Evolutionary conservation across 2,113 vertebrate species (phyloP).

Genomic region (Athene noctua): DNA sequence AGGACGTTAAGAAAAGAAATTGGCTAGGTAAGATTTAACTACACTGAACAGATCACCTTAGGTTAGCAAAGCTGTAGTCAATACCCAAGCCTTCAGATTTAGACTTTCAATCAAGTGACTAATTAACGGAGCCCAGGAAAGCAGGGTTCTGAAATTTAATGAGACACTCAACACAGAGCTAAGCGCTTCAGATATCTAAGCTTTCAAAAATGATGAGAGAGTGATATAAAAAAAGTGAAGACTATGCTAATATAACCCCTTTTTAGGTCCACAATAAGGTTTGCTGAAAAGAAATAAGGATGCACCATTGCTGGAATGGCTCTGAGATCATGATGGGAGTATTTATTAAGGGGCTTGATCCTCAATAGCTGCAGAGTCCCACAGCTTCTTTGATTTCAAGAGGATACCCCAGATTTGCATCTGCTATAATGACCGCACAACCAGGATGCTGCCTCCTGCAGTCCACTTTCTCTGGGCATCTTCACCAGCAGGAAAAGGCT

Average conservation of each 20-base stretch:
- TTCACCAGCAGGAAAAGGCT: background rate
- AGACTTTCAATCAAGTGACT: conserved; percentile 49
- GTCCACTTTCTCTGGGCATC: background rate
- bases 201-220: conserved; percentile 28
- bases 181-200: background rate
- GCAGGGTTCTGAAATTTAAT: conserved; percentile 46
- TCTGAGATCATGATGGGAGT: background rate
- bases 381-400: background rate
- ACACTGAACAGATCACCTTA: background rate
- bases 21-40: conserved; percentile 13
- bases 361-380: background rate
- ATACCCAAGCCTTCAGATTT: conserved; percentile 26
- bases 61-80: conserved; percentile 35
- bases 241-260: conserved; percentile 7
- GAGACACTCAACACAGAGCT: conserved; percentile 12
- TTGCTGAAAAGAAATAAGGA: background rate
- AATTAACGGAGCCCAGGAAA: conserved; percentile 35
- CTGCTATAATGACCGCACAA: background rate
- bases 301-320: background rate
- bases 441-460: background rate
- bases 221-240: background rate
- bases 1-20: background rate
- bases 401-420: background rate
- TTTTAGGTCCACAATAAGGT: background rate
- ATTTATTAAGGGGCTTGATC: background rate